Conservation (phyloP, 2,113 vertebrate species). For the Neotoma lepida region DNA sequence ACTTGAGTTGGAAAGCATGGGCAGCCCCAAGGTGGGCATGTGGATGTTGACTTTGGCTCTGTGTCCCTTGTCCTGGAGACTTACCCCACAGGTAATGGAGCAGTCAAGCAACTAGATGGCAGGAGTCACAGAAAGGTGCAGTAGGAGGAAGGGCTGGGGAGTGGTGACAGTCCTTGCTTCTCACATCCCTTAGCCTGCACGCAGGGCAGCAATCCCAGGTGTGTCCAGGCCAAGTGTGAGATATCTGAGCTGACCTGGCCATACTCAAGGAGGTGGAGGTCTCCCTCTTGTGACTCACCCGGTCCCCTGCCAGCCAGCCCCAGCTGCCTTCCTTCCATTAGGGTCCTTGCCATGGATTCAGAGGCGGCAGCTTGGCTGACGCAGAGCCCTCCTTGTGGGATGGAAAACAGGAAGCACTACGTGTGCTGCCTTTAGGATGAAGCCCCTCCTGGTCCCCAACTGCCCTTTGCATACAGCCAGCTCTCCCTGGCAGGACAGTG, state of each 20-base stretch:
- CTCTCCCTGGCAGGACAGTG: not conserved
- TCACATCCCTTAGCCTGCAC: not conserved
- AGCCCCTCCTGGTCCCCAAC: rapidly evolving
- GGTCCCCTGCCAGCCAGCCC: not conserved
- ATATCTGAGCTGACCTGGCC: not conserved
- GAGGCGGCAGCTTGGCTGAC: not conserved
- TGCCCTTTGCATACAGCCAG: not conserved
- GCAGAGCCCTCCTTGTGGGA: rapidly evolving
- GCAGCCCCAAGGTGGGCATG: not conserved
- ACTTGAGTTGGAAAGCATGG: rapidly evolving
- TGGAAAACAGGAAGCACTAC: rapidly evolving
- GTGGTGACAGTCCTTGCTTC: rapidly evolving
- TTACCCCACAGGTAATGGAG: rapidly evolving
- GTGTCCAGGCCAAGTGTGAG: not conserved
- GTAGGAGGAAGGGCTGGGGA: rapidly evolving
- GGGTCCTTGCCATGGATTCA: not conserved
- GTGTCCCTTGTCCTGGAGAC: not conserved
- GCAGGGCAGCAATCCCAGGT: not conserved
- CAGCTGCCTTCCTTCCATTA: not conserved
- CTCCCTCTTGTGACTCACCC: not conserved
- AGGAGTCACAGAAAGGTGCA: not conserved
- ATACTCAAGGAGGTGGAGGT: rapidly evolving
- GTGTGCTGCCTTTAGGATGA: rapidly evolving
- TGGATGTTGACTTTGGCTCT: too few relatives aligned
- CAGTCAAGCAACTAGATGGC: not conserved